Evolutionary conservation across 2,888 invertebrate species (phyloP), one percentile per base, ranked within the genome.

Genomic region (Microdon myrmicae): DNA sequence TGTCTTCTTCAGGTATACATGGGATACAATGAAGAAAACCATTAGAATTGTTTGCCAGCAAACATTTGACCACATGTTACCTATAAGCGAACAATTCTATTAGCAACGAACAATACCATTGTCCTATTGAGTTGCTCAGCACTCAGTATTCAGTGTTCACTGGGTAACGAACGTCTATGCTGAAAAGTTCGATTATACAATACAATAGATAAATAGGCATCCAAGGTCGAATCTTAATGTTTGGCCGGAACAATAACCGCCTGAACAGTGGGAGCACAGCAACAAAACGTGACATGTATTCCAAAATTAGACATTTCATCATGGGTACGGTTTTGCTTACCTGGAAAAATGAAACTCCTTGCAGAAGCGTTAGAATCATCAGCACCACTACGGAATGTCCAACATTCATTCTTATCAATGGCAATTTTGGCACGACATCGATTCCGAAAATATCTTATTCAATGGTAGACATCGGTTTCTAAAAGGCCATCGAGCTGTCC

Each of bases 341-440:
- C 68, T 68, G 59, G 48, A 59, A 41, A 29, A 48, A 48, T 43
- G 64, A 41, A 12, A 51, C 39, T 34, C 55, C 53, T 45, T 67
- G 55, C 12, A 68, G 41, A 45, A 68, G 23, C 22, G 67, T 48
- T 2, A 64, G 37, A 43, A 68, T 56, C 38, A 64, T 56, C 22
- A 68, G 48, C 32, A 68, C 29, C 38, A 59, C 38, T 43, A 67
- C 56, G 19, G 59, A 45, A 41, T 53, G 35, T 39, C 64, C 64
- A 39, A 67, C 53, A 54, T 68, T 64, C 68, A 67, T 68, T 53
- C 44, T 68, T 49, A 23, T 6, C 29, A 28, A 25, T 22, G 39
- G 16, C 16, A 34, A 28, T 10, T 26, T 13, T 14, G 19, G 12
- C 28, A 17, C 22, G 32, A 58, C 35, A 41, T 19, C 35, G 41